Conservation (phyloP, 2,113 vertebrate species). For the Lamprologus callipterus region DNA sequence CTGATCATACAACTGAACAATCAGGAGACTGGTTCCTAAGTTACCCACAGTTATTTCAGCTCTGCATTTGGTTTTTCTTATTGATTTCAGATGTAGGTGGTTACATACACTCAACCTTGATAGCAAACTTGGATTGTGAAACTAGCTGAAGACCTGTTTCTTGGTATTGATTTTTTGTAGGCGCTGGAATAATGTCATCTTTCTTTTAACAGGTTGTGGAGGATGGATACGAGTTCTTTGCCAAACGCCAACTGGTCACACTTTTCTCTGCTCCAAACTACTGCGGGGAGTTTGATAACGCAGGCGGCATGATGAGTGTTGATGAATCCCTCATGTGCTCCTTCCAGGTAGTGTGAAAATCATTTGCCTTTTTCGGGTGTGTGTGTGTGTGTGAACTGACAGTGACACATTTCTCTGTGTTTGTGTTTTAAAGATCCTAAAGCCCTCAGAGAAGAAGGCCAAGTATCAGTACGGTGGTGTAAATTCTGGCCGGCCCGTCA, state of each 20-base stretch:
- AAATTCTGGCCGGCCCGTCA: slow-evolving; percentile 65
- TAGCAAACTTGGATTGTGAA: background rate
- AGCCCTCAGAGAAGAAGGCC: slow-evolving; percentile 70
- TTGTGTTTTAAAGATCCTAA: slow-evolving; percentile 51
- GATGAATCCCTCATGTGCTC: slow-evolving; percentile 96
- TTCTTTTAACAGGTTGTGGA: slow-evolving; percentile 62
- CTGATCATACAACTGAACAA: background rate
- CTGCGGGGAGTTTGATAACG: slow-evolving; percentile 93
- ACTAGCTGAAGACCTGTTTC: background rate
- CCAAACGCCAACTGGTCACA: slow-evolving; percentile 71
- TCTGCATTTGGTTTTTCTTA: background rate
- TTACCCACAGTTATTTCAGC: background rate
- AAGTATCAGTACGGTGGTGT: slow-evolving; percentile 70
- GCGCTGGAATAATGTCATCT: slow-evolving; percentile 13
- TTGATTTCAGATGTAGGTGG: slow-evolving; percentile 17
- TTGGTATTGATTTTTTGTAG: slow-evolving; percentile 31
- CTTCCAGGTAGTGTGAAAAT: slow-evolving; percentile 78
- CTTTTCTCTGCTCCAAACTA: slow-evolving; percentile 79
- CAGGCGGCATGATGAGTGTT: slow-evolving; percentile 95
- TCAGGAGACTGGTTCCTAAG: background rate
- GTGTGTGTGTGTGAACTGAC: background rate
- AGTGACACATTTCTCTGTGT: background rate
- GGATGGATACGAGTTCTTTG: slow-evolving; percentile 71
- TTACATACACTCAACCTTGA: background rate
- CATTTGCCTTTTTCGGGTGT: background rate